Percentiles rank a stretch among this genome's conserved stretches.
Evolutionary conservation across 2,797 vertebrate genomes (phyloP).

Genomic region (Nyctibius grandis): DNA sequence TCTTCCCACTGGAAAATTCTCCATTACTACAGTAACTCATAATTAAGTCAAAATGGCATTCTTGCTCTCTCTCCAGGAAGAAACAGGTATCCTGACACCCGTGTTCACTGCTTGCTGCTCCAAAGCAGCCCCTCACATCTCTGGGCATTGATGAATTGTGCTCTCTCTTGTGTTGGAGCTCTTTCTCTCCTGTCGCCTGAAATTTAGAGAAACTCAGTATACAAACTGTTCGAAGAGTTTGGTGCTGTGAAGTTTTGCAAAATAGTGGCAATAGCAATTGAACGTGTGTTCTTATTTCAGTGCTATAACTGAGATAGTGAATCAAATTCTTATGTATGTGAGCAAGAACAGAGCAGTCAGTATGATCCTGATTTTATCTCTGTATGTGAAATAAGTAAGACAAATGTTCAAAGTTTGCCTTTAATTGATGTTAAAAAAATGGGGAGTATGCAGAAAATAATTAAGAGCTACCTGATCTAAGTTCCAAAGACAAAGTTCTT

Average conservation of each 20-base stretch:
- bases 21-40: neutral
- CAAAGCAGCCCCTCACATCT: neutral
- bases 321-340: neutral
- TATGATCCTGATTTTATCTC: neutral
- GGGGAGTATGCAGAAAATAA: neutral
- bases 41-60: neutral
- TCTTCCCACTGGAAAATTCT: neutral
- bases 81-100: neutral
- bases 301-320: neutral
- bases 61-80: neutral
- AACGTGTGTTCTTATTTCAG: neutral
- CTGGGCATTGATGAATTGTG: neutral
- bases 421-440: neutral
- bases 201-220: neutral
- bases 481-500: neutral
- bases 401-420: neutral
- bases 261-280: neutral
- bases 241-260: neutral
- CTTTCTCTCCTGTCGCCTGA: neutral
- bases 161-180: neutral
- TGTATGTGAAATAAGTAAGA: neutral
- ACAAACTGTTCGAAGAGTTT: neutral
- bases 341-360: neutral
- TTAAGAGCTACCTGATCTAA: neutral
- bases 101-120: neutral